A percentile compares a stretch with the other conserved stretches of the same genome.
phyloP scores from a whole-genome alignment of 1,140 invertebrate species.

The Orchesella cincta region DNA sequence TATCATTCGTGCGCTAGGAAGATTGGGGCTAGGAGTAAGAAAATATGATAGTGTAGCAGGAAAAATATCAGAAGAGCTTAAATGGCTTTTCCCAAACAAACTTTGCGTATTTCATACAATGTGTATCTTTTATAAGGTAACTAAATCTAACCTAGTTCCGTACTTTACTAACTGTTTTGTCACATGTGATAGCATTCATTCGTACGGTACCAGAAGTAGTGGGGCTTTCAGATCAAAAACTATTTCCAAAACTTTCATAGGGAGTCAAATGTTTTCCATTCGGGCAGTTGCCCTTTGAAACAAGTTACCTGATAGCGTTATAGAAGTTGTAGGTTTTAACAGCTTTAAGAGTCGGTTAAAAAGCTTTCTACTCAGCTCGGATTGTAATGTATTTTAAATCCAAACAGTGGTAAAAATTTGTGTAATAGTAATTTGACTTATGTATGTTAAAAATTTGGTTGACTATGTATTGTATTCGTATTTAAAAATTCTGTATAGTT shows the following conservation, averaged over 20 bases:
- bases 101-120: background rate
- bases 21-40: background rate
- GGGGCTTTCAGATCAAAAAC: background rate
- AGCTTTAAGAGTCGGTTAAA: too few species aligned
- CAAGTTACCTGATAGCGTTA: too few species aligned
- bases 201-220: background rate
- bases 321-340: too few species aligned
- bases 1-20: background rate
- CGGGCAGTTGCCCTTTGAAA: background rate
- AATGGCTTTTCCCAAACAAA: background rate
- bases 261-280: background rate
- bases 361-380: too few species aligned
- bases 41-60: background rate
- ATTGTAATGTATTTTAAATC: too few species aligned
- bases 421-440: too few species aligned
- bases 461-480: too few species aligned
- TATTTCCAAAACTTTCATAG: background rate
- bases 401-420: too few species aligned
- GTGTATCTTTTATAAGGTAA: slow-evolving; percentile 8
- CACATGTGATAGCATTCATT: background rate
- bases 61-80: background rate
- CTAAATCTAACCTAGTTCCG: background rate
- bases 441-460: too few species aligned
- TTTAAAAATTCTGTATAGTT: too few species aligned
- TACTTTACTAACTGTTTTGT: background rate